Base-by-base conservation (phyloP, 2,888 invertebrate species). In the Galerucella nymphaeae region DNA sequence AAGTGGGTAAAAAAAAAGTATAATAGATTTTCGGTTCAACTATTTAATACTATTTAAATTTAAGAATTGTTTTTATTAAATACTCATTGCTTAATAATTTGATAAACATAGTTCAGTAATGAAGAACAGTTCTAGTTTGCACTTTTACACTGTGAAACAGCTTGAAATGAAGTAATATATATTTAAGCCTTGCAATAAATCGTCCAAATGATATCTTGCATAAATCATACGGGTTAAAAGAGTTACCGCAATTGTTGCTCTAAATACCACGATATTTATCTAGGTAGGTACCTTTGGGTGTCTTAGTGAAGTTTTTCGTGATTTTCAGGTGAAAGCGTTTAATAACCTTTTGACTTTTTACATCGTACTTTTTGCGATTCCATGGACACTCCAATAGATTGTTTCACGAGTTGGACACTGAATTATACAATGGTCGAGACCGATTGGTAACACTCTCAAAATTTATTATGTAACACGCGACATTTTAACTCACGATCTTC, bases 281-380 rank as follows among this genome's bases (percentile, higher is more conserved):
- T 57, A 41, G 50, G 53, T 57, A 41, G 50, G 53, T 45, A 57
- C 42, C 70, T 70, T 63, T 57, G 48, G 57, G 63, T 38, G 67
- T 38, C 38, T 18, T 50, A 14, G 18, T 42, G 45, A 23, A 42
- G 63, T 63, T 70, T 70, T 70, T 70, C 70, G 63, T 70, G 63
- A 70, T 70, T 70, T 70, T 70, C 57, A 70, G 70, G 70, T 70
- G 70, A 70, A 70, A 70, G 70, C 48, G 55, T 70, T 69, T 70
- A 70, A 70, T 70, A 70, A 70, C 70, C 70, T 70, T 70, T 70
- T 70, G 70, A 70, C 70, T 70, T 70, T 42, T 70, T 70, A 61
- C 63, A 53, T 14, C 69, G 61, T 48, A 59, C 20, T 69, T 53
- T 69, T 61, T 53, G 16, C n/a, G 20, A 61, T 62, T 69, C 48